A percentile compares a stretch with the other conserved stretches of the same genome.
phyloP scores from a whole-genome alignment of 2,888 invertebrate genomes.

The Plagodis pulveraria region DNA sequence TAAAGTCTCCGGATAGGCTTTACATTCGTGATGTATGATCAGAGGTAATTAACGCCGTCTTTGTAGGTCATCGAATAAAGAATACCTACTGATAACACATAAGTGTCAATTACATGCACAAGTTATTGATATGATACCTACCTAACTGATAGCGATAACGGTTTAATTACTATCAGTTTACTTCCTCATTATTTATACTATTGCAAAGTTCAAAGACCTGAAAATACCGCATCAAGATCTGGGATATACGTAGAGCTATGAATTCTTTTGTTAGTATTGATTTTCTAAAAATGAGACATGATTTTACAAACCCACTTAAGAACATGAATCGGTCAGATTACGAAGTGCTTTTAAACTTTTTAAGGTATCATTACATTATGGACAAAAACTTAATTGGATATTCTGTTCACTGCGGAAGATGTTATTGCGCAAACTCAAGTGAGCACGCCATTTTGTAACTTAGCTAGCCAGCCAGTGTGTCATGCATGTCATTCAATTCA shows the following conservation, averaged over 20 bases:
- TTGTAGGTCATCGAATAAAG: too few relatives aligned
- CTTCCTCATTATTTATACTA: not conserved
- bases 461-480: slow-evolving; percentile 8
- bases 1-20: too few relatives aligned
- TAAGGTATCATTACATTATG: slow-evolving; percentile 20
- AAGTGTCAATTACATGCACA: not conserved
- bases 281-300: too few relatives aligned
- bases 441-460: slow-evolving; percentile 42
- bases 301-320: too few relatives aligned
- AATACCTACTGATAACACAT: too few relatives aligned
- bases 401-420: slow-evolving; percentile 32
- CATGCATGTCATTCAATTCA: slow-evolving; percentile 3
- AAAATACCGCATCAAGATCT: slow-evolving; percentile 38
- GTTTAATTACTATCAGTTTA: not conserved
- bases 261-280: too few relatives aligned
- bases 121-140: not conserved
- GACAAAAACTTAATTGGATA: slow-evolving; percentile 24
- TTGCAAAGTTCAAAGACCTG: slow-evolving; percentile 36
- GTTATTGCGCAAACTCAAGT: slow-evolving; percentile 39
- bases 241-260: too few relatives aligned
- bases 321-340: slow-evolving; percentile 1
- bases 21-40: too few relatives aligned
- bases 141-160: not conserved
- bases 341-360: slow-evolving; percentile 9
- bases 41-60: too few relatives aligned